Percentiles rank a stretch among this genome's conserved stretches.
Conservation (phyloP, 2,113 vertebrate genomes). For the Ursus arctos region DNA sequence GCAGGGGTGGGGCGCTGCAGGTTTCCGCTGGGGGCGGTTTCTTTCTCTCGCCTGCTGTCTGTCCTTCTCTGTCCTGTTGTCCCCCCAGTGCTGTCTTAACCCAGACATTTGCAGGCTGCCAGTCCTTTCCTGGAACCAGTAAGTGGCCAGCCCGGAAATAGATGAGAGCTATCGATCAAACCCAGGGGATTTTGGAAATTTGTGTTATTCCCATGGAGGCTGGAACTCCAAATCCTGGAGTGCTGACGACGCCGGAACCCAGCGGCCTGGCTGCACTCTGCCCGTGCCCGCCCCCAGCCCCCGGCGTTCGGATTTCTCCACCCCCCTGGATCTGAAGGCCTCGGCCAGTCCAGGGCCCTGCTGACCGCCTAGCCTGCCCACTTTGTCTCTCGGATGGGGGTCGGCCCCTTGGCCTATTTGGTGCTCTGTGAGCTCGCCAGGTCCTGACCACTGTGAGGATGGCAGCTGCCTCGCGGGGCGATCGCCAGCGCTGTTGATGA, state of each 20-base stretch:
- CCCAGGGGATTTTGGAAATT: not conserved
- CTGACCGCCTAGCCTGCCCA: not conserved
- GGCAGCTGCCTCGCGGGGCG: not conserved
- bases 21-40: not conserved
- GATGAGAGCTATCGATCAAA: not conserved
- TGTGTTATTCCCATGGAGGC: accelerated
- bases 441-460: accelerated
- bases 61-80: not conserved
- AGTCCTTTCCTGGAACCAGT: not conserved
- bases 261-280: accelerated
- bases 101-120: not conserved
- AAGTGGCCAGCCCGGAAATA: not conserved
- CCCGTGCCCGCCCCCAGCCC: no score
- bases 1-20: not conserved
- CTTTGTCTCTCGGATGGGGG: not conserved
- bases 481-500: not conserved
- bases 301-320: accelerated
- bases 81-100: no score
- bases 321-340: not conserved
- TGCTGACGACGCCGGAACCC: not conserved
- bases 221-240: not conserved
- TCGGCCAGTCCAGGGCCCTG: not conserved
- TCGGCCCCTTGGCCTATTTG: not conserved
- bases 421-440: not conserved
- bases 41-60: not conserved